Percentiles rank a stretch among this genome's conserved stretches.
phyloP scores from a whole-genome alignment of 2,113 vertebrate genomes.

The Oceanodroma tethys region DNA sequence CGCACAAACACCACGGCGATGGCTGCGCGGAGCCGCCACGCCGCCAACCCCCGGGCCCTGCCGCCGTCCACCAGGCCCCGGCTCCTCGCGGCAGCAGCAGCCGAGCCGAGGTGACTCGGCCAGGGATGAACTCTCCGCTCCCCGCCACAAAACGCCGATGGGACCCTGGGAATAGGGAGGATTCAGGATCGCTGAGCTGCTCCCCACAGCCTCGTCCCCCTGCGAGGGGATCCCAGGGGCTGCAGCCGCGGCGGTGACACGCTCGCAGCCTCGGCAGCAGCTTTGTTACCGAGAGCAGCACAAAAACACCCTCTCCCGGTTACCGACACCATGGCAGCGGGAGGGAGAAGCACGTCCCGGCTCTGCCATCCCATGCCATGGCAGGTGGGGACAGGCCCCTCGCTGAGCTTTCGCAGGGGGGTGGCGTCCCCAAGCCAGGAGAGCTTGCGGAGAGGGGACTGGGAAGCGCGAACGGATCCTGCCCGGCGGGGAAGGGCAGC shows the following conservation, averaged over 20 bases:
- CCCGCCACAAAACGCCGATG: accelerated
- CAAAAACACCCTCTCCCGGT: background rate
- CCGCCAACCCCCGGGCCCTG: background rate
- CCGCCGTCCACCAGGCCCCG: accelerated
- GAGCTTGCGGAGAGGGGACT: background rate
- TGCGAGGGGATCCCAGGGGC: background rate
- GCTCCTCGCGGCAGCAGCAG: background rate
- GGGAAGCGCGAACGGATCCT: accelerated
- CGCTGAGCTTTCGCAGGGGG: accelerated
- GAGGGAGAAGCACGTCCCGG: accelerated
- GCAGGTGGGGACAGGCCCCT: background rate
- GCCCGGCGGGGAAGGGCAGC: background rate
- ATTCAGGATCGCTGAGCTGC: background rate
- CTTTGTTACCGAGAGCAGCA: background rate
- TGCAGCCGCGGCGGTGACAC: background rate
- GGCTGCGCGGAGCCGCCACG: background rate
- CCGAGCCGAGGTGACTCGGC: accelerated
- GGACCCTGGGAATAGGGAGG: background rate
- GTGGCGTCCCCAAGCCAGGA: background rate
- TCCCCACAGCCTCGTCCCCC: background rate
- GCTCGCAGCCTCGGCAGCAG: accelerated
- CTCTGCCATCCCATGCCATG: background rate
- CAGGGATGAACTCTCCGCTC: background rate
- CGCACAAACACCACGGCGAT: background rate
- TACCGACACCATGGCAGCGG: background rate